phyloP scores from a whole-genome alignment of 2,797 vertebrate genomes.

The Sitta carolinensis region DNA sequence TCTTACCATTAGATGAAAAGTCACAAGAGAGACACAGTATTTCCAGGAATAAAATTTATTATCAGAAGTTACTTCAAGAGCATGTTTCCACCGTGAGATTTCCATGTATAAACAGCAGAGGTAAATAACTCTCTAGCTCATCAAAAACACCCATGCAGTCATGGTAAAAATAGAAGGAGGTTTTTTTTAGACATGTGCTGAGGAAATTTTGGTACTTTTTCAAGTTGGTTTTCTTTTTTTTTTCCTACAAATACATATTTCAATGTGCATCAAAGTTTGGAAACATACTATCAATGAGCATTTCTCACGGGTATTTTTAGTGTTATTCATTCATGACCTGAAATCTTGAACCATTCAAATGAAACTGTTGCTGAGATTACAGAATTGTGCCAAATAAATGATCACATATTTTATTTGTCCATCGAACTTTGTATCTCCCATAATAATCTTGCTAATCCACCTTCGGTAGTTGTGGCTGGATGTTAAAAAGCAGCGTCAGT shows the following conservation, averaged over 20 bases:
- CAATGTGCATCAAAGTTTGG: neutral
- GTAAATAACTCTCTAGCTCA: neutral
- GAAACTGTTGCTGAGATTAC: neutral
- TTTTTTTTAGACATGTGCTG: neutral
- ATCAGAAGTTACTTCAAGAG: neutral
- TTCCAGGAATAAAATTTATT: neutral
- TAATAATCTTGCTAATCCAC: conserved; percentile 16
- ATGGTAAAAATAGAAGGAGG: neutral
- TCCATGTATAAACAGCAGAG: neutral
- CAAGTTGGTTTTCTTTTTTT: neutral
- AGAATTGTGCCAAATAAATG: neutral
- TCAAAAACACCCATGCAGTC: neutral
- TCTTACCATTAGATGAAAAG: neutral
- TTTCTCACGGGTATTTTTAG: conserved; percentile 40
- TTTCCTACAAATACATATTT: neutral
- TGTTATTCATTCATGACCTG: conserved; percentile 27
- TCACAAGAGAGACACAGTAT: neutral
- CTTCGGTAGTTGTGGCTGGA: neutral
- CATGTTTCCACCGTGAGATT: neutral
- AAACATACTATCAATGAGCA: neutral
- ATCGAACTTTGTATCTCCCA: conserved; percentile 8
- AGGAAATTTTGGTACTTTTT: neutral
- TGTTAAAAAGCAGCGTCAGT: neutral
- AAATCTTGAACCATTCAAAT: conserved; percentile 46
- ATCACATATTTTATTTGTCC: conserved; percentile 5